Evolutionary conservation across 92 coral and sea anemone species (phyloP).

Genomic region (Chrysogorgia sp.): DNA sequence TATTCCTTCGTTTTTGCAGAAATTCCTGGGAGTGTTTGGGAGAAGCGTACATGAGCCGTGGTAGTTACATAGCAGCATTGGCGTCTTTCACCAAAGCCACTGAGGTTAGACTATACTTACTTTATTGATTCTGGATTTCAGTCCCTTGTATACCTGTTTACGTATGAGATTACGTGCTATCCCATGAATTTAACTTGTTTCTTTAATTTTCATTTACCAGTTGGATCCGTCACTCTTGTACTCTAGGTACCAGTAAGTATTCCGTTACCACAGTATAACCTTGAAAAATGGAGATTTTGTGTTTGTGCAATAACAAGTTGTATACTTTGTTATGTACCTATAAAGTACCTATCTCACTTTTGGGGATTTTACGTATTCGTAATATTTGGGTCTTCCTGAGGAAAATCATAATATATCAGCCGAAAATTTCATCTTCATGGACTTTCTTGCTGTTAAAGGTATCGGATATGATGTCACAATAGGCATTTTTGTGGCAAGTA

Average conservation of each 20-base stretch:
- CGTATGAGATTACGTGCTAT: not conserved
- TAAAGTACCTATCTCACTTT: too few relatives aligned
- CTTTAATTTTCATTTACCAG: slow-evolving; percentile 51
- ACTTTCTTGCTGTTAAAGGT: too few relatives aligned
- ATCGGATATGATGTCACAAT: too few relatives aligned
- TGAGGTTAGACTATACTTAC: slow-evolving; percentile 65
- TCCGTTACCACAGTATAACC: not conserved
- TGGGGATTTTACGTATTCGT: too few relatives aligned
- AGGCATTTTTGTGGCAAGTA: too few relatives aligned
- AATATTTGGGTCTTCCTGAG: too few relatives aligned
- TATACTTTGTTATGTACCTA: not conserved
- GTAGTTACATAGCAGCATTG: slow-evolving; percentile 91
- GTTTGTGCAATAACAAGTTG: not conserved
- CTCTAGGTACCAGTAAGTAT: slow-evolving; percentile 90
- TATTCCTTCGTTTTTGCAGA: slow-evolving; percentile 32
- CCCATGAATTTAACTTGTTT: not conserved
- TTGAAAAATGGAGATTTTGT: too few relatives aligned
- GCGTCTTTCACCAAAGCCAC: slow-evolving; percentile 83
- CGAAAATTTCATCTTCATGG: too few relatives aligned
- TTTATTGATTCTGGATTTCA: not conserved
- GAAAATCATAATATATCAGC: too few relatives aligned
- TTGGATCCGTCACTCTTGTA: slow-evolving; percentile 79
- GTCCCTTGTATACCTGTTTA: not conserved
- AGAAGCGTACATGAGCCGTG: slow-evolving; percentile 96
- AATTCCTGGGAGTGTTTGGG: slow-evolving; percentile 98